These are phyloP conservation scores for Dendrophyllia cribrosa DNA, from an alignment of 64 coral and sea anemone genomes.

Conservation along the genomic window DNA sequence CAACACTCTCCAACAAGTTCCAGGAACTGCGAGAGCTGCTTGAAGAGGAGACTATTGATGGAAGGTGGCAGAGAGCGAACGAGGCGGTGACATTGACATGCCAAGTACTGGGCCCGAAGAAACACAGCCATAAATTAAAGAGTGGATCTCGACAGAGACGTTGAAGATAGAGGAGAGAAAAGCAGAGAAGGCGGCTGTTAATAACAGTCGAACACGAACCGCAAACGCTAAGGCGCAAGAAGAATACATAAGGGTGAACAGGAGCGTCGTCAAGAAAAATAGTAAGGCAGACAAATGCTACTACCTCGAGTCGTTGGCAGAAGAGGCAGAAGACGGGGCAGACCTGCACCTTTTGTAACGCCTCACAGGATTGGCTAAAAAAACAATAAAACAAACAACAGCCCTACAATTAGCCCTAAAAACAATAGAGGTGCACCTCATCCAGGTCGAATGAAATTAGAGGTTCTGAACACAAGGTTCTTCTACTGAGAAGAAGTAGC, in stretches of 20 bases:
- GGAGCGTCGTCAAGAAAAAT: conserved; percentile 20
- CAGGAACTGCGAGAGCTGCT: conserved; percentile 24
- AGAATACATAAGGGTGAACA: background rate
- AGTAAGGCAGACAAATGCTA: background rate
- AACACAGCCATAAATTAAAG: conserved; percentile 8
- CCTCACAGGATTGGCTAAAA: too few species aligned
- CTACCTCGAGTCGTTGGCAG: background rate
- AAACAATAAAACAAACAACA: too few species aligned
- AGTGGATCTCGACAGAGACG: conserved; percentile 35
- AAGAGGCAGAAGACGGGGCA: too few species aligned
- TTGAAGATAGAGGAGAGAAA: conserved; percentile 5
- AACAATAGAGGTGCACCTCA: too few species aligned
- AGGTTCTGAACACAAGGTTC: too few species aligned
- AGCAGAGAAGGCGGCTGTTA: conserved; percentile 31
- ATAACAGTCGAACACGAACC: conserved; percentile 11
- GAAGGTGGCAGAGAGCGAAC: background rate
- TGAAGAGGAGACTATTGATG: conserved; percentile 13
- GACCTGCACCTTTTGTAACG: too few species aligned
- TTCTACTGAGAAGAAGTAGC: conserved; percentile 9
- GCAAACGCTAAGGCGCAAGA: background rate
- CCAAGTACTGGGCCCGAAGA: conserved; percentile 2
- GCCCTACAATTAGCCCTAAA: too few species aligned
- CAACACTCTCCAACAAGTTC: conserved; percentile 27
- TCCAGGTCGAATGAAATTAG: too few species aligned
- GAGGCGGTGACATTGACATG: background rate